These are phyloP conservation scores for Oreotrochilus melanogaster DNA, from an alignment of 2,113 vertebrate genomes.

Conservation along the genomic window DNA sequence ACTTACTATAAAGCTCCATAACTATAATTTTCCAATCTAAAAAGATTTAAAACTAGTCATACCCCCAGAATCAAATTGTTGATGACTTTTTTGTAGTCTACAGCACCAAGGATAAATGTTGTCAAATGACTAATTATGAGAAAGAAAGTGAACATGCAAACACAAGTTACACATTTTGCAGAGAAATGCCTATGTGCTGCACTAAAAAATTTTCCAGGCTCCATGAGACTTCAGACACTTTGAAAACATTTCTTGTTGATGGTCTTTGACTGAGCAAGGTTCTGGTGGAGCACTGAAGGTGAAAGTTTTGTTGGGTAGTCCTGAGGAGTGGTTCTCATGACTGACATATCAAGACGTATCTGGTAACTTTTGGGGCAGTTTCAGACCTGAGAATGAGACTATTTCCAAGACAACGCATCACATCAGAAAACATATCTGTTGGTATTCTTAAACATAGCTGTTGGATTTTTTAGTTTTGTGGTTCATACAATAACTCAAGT, in stretches of 20 bases:
- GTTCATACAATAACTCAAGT: neutral
- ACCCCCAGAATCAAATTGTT: neutral
- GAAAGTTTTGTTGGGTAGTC: neutral
- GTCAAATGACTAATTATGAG: neutral
- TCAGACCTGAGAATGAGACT: neutral
- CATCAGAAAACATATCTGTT: neutral
- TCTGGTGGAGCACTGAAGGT: neutral
- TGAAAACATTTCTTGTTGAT: neutral
- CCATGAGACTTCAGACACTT: neutral
- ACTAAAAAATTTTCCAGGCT: neutral
- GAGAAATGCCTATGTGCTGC: neutral
- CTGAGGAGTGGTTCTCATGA: neutral
- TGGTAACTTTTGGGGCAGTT: neutral
- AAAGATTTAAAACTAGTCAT: neutral
- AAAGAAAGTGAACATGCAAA: neutral
- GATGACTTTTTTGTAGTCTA: neutral
- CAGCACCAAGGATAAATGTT: neutral
- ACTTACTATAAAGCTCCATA: neutral
- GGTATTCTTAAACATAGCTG: neutral
- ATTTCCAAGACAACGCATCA: neutral
- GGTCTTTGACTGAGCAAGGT: neutral
- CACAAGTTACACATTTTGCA: neutral
- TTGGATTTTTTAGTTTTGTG: neutral
- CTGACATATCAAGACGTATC: neutral
- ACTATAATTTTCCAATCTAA: neutral